Base-by-base conservation (phyloP, 30 jellyfish, hydroid and myxozoan species). In the Phacellophora camtschatica region DNA sequence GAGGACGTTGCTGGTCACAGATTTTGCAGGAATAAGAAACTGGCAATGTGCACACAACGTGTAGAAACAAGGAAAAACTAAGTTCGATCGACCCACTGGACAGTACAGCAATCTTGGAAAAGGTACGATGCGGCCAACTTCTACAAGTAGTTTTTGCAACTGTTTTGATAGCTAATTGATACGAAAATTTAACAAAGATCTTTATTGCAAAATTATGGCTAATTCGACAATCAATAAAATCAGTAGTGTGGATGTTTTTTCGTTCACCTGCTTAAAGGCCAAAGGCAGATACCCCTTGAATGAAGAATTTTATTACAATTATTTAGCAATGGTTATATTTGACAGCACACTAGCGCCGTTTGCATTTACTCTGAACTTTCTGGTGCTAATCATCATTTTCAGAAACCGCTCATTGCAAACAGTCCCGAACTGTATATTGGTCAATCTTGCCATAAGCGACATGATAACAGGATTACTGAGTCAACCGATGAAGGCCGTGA, bases 401-500 rank as follows among this genome's bases (percentile, higher is more conserved):
- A 80, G 35, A 45, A 56, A 64, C 32, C 72, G 69, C 15, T 64
- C 84, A 5, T 55, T 80, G 11, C 91, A 71, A 65, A 80, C 91
- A 1, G 91, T 66, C 7, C 70, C 83, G 18, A 80, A 80, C 71
- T 64, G 84, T 29, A 80, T 80, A 0, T 55, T 80, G 23, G 22
- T 80, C 37, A 80, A 84, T 71, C 77, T 80, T 18, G 91, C 91
- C 6, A 15, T 71, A 20, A 64, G 84, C 24, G 91, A 80, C 61
- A 80, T 80, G 91, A 49, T 65, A 7, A 54, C 91, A 3, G 91
- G 91, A 9, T 57, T 65, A 28, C 37, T 80, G 23, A 80, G 65
- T 15, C 91, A 80, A 33, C 91, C 91, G 37, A 46, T 80, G 84
- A 80, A 80, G 57, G 91, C 91, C 1, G 71, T 28, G 5, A 48